phyloP scores from a whole-genome alignment of 2,888 invertebrate genomes.

The Chrysina gloriosa region DNA sequence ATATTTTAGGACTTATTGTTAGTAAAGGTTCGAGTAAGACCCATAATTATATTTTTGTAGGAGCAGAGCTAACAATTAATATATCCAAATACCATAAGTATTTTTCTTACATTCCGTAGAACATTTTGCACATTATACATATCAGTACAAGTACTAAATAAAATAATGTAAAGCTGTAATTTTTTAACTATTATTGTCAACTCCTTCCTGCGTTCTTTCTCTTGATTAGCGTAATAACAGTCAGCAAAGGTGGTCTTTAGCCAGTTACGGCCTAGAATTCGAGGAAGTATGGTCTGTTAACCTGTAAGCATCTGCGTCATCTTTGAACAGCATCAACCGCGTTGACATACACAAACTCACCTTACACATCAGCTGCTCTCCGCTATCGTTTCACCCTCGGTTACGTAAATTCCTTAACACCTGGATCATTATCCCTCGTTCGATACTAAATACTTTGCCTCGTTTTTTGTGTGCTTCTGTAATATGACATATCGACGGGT shows the following conservation, averaged over 20 bases:
- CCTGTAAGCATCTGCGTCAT: slow-evolving; percentile 44
- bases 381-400: slow-evolving; percentile 32
- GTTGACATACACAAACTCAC: slow-evolving; percentile 21
- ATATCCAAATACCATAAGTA: too few relatives aligned
- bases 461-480: neutral
- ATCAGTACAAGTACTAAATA: too few relatives aligned
- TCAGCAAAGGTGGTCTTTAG: slow-evolving; percentile 42
- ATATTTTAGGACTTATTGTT: too few relatives aligned
- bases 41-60: too few relatives aligned
- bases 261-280: slow-evolving; percentile 28
- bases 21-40: too few relatives aligned
- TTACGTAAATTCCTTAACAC: slow-evolving; percentile 27
- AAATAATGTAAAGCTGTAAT: too few relatives aligned
- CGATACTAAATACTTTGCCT: slow-evolving; percentile 28
- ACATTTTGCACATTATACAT: too few relatives aligned
- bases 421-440: slow-evolving; percentile 26
- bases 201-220: neutral
- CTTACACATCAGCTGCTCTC: slow-evolving; percentile 28
- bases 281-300: slow-evolving; percentile 46
- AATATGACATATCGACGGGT: neutral
- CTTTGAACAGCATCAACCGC: slow-evolving; percentile 29
- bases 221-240: slow-evolving; percentile 3
- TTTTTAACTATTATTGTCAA: slow-evolving; percentile 5
- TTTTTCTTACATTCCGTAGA: too few relatives aligned
- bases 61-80: too few relatives aligned